These are phyloP conservation scores for Andrena minutula DNA, from an alignment of 2,888 invertebrate species.

Conservation along the genomic window DNA sequence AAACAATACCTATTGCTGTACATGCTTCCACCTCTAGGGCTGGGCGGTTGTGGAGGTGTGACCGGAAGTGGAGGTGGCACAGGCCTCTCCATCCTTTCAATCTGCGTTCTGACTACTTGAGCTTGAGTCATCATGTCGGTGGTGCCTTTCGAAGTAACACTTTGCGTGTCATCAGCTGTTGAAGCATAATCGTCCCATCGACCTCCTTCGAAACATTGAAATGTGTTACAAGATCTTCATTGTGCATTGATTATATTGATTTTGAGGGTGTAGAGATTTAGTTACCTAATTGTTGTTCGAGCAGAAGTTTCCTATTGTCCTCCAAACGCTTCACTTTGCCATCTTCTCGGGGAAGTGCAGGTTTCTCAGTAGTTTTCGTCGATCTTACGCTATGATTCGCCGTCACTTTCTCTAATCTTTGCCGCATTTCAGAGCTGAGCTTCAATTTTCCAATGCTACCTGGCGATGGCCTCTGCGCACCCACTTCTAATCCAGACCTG, in stretches of 20 bases:
- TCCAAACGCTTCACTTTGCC: conserved; percentile 92
- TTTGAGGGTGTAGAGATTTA: background rate
- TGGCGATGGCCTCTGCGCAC: conserved; percentile 92
- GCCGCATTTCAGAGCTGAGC: conserved; percentile 96
- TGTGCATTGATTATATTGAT: background rate
- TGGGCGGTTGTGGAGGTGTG: conserved; percentile 84
- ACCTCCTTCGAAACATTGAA: conserved; percentile 74
- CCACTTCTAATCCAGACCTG: conserved; percentile 90
- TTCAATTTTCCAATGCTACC: conserved; percentile 96
- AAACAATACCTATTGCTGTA: conserved; percentile 85
- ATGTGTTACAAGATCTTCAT: background rate
- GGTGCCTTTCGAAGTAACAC: conserved; percentile 83
- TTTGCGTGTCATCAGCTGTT: conserved; percentile 83
- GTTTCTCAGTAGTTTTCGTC: conserved; percentile 91
- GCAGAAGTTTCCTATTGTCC: conserved; percentile 93
- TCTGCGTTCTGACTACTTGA: conserved; percentile 86
- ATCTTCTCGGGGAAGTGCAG: conserved; percentile 87
- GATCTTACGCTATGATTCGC: conserved; percentile 94
- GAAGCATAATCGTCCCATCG: conserved; percentile 84
- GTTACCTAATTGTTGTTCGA: conserved; percentile 92
- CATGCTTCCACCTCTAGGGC: conserved; percentile 85
- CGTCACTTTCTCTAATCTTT: conserved; percentile 94
- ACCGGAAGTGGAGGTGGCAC: conserved; percentile 87
- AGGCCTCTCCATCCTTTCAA: conserved; percentile 88
- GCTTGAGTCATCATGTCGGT: conserved; percentile 85